Conservation (phyloP, 2,113 vertebrate species). For the Larimichthys polyactis region DNA sequence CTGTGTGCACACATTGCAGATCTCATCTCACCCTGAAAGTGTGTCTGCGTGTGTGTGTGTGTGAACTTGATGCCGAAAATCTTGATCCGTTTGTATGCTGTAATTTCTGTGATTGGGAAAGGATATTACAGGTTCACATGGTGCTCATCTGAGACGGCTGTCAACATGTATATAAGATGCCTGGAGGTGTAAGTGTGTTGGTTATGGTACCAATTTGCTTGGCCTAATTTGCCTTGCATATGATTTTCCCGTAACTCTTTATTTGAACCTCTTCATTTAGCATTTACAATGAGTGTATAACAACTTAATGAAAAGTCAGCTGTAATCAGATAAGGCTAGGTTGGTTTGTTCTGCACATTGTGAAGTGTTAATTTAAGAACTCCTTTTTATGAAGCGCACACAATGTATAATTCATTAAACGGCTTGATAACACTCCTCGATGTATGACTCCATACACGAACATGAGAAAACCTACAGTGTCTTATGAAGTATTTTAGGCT, state of each 20-base stretch:
- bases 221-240: no score
- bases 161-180: conserved; percentile 51
- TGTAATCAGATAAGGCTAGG: no score
- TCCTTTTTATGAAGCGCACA: not conserved
- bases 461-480: no score
- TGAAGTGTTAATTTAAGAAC: not conserved
- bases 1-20: conserved; percentile 57
- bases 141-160: conserved; percentile 38
- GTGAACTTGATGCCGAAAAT: conserved; percentile 24
- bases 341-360: not conserved
- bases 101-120: conserved; percentile 19
- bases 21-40: conserved; percentile 57
- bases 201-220: conserved; percentile 26
- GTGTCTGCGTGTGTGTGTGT: conserved; percentile 5
- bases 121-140: conserved; percentile 33
- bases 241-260: not conserved
- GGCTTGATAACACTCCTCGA: no score
- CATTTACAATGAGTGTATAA: not conserved
- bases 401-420: no score
- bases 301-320: not conserved
- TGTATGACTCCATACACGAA: no score
- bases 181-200: conserved; percentile 13
- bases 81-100: not conserved
- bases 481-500: no score
- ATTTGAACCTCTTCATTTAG: not conserved